Evolutionary conservation across 2,113 vertebrate genomes (phyloP).

Genomic region (Ranitomeya variabilis): DNA sequence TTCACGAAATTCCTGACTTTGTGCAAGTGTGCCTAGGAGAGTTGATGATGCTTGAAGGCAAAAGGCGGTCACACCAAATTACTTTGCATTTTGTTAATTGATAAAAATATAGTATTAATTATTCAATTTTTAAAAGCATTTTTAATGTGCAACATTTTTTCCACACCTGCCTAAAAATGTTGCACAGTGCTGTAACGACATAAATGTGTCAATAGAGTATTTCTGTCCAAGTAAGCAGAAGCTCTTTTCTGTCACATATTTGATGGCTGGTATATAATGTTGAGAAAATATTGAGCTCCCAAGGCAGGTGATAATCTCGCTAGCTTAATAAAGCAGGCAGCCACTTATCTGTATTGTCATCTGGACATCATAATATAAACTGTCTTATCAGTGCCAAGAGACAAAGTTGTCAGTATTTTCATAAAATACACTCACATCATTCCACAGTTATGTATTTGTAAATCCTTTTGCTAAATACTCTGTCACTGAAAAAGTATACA

Average conservation of each 20-base stretch:
- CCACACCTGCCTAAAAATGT: too few species aligned
- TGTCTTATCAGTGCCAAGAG: not conserved
- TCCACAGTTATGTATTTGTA: not conserved
- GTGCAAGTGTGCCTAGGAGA: too few species aligned
- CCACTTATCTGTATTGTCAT: constrained; percentile 17
- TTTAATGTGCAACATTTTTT: too few species aligned
- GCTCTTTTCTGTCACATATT: not conserved
- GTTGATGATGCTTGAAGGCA: too few species aligned
- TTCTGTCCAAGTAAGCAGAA: not conserved
- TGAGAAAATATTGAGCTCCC: not conserved
- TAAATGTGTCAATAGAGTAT: not conserved
- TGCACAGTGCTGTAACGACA: too few species aligned
- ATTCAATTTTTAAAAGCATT: too few species aligned
- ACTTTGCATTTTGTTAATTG: too few species aligned
- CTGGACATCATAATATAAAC: constrained; percentile 15
- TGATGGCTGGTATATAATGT: not conserved
- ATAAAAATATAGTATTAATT: too few species aligned
- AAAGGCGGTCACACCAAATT: too few species aligned
- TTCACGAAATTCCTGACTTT: too few species aligned
- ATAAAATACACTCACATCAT: constrained; percentile 2
- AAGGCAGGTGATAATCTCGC: constrained; percentile 4
- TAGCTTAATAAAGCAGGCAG: not conserved
- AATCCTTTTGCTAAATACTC: not conserved
- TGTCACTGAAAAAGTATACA: too few species aligned
- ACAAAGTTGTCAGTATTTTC: constrained; percentile 24